Conservation (phyloP, 1,140 invertebrate species). For the Elysia chlorotica region DNA sequence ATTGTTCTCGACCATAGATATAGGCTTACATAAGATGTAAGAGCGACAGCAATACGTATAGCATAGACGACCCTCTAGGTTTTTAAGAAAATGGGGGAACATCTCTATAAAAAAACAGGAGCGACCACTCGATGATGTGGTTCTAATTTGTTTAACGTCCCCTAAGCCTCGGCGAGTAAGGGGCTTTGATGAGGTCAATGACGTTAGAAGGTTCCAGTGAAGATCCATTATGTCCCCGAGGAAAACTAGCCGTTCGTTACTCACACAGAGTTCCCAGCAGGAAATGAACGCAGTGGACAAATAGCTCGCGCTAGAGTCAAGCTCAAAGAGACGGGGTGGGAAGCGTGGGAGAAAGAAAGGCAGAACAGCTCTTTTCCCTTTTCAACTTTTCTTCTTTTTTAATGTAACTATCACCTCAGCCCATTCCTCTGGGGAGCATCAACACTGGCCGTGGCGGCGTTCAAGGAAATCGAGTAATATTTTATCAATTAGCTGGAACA, state of each 20-base stretch:
- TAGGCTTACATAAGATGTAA: too few species aligned
- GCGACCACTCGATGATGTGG: too few species aligned
- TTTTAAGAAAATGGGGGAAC: too few species aligned
- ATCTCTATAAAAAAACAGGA: too few species aligned
- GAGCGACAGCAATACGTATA: too few species aligned
- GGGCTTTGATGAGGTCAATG: constrained; percentile 3
- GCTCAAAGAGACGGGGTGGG: background rate
- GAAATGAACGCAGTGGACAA: constrained; percentile 21
- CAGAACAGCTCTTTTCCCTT: too few species aligned
- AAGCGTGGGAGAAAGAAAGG: too few species aligned
- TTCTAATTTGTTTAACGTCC: too few species aligned
- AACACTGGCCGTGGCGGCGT: background rate
- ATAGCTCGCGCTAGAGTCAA: background rate
- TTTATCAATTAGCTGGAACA: constrained; percentile 21
- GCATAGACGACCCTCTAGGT: too few species aligned
- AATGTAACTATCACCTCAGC: too few species aligned
- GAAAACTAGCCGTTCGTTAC: constrained; percentile 7
- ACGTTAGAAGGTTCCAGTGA: constrained; percentile 5
- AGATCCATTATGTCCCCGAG: constrained; percentile 14
- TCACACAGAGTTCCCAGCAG: background rate
- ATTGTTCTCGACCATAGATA: too few species aligned
- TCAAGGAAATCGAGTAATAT: constrained; percentile 24
- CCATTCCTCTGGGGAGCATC: background rate
- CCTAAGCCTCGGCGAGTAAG: background rate
- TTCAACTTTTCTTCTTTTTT: too few species aligned